Percentiles rank a stretch among this genome's conserved stretches.
phyloP scores from a whole-genome alignment of 2,797 vertebrate species.

The Mormyrus proboscirostris region DNA sequence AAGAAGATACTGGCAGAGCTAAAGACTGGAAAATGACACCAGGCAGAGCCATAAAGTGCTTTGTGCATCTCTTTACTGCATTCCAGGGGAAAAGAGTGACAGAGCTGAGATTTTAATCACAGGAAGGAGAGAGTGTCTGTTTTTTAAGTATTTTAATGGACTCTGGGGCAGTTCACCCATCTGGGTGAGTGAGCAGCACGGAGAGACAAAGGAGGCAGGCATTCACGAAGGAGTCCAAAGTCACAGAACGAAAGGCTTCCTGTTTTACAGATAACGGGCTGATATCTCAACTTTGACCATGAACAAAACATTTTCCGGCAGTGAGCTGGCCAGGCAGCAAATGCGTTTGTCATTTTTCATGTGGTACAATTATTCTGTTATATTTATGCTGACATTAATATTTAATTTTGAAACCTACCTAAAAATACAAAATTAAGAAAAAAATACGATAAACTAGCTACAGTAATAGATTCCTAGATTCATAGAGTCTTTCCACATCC shows the following conservation, averaged over 20 bases:
- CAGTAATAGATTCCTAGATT: background rate
- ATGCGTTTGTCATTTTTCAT: background rate
- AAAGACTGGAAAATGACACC: background rate
- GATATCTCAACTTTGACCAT: background rate
- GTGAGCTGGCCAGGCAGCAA: background rate
- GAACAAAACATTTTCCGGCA: background rate
- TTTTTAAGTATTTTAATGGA: conserved; percentile 26
- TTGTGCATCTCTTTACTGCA: conserved; percentile 22
- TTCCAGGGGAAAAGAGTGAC: conserved; percentile 32
- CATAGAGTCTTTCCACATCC: background rate
- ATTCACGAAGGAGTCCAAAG: background rate
- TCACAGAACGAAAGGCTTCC: background rate
- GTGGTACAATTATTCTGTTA: background rate
- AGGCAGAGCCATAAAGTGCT: background rate
- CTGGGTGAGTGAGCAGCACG: background rate
- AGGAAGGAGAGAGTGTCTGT: conserved; percentile 40
- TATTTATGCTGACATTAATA: background rate
- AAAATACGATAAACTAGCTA: background rate
- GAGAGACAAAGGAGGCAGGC: background rate
- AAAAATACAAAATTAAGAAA: background rate
- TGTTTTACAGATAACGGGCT: background rate
- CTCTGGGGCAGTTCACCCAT: conserved; percentile 29
- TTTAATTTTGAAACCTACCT: background rate
- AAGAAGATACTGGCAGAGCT: background rate
- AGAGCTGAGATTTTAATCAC: conserved; percentile 47